Conservation (phyloP, 2,113 vertebrate genomes). For the Sula dactylatra region DNA sequence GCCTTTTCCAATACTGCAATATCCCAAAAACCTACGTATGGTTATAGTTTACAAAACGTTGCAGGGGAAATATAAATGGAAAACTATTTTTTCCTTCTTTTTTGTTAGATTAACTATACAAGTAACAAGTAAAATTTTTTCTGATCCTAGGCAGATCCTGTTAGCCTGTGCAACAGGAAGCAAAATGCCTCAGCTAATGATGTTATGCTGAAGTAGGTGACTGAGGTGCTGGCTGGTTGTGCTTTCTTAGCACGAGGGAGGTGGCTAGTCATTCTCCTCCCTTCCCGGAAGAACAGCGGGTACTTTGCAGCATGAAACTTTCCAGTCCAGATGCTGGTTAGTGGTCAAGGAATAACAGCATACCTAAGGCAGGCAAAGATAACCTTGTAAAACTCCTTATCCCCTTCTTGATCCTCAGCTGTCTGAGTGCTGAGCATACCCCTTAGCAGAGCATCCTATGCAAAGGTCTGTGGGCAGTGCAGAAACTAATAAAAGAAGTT, state of each 20-base stretch:
- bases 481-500: neutral
- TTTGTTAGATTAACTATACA: neutral
- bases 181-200: neutral
- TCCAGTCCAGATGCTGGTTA: neutral
- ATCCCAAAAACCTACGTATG: neutral
- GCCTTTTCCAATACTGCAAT: neutral
- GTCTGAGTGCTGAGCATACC: accelerated
- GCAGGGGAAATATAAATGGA: neutral
- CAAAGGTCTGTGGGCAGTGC: neutral
- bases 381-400: neutral
- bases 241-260: neutral
- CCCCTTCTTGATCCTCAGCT: neutral
- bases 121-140: neutral
- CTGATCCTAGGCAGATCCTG: neutral
- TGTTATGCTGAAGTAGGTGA: neutral
- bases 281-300: neutral
- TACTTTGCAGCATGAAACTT: neutral
- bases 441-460: neutral
- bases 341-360: neutral
- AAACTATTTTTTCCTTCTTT: neutral
- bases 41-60: neutral
- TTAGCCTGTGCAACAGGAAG: neutral
- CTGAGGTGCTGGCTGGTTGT: neutral
- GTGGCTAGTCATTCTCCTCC: accelerated
- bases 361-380: neutral